phyloP scores from a whole-genome alignment of 2,113 vertebrate genomes.

The Pteropus alecto region DNA sequence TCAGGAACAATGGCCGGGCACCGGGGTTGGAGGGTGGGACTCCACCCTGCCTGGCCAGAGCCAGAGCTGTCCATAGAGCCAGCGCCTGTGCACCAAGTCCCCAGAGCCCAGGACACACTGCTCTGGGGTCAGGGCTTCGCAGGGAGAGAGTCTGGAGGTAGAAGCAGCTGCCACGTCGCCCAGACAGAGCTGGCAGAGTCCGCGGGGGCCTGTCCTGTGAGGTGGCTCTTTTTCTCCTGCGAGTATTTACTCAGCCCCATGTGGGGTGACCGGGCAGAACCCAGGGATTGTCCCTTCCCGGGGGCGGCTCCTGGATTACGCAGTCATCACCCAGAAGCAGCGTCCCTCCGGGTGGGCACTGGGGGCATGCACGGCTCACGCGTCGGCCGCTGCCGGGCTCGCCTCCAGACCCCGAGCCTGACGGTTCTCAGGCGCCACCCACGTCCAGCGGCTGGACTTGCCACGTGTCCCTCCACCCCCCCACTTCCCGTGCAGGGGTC shows the following conservation, averaged over 20 bases:
- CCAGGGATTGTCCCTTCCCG: not conserved
- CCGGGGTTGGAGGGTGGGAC: fast-evolving
- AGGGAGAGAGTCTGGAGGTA: not conserved
- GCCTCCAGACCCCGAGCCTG: not conserved
- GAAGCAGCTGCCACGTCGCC: not conserved
- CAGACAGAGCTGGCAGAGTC: not conserved
- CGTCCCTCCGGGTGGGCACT: fast-evolving
- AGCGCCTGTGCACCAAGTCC: fast-evolving
- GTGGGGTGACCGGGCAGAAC: fast-evolving
- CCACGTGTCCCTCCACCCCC: fast-evolving
- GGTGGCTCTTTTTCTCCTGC: not conserved
- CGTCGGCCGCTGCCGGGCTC: too few species aligned
- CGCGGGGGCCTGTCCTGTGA: fast-evolving
- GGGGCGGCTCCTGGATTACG: not conserved
- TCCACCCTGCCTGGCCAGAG: not conserved
- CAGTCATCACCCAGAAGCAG: not conserved
- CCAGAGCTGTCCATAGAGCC: fast-evolving
- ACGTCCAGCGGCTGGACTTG: fast-evolving
- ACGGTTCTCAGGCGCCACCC: not conserved
- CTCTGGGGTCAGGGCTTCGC: not conserved
- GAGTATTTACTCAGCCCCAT: not conserved
- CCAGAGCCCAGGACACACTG: fast-evolving
- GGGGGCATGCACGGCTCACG: fast-evolving
- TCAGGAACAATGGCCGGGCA: fast-evolving
- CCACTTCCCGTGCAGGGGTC: fast-evolving